phyloP scores from a whole-genome alignment of 2,888 invertebrate species.

The Eubasilissa splendida region DNA sequence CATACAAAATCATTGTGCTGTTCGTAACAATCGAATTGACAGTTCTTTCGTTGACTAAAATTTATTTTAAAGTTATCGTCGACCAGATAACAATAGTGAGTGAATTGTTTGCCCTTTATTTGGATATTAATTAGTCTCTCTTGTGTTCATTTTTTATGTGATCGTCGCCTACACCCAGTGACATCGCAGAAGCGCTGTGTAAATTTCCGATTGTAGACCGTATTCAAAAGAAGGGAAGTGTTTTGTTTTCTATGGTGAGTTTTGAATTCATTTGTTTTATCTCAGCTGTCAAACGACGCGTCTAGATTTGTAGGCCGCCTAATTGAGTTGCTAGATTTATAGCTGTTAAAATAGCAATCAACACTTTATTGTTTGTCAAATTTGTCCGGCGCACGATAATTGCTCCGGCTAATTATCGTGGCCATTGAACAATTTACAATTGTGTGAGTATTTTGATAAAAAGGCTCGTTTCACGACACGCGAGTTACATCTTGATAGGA shows the following conservation, averaged over 20 bases:
- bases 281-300: slow-evolving; percentile 2
- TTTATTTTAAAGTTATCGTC: not conserved
- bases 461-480: too few relatives aligned
- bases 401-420: too few relatives aligned
- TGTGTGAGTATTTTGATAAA: too few relatives aligned
- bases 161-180: not conserved
- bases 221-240: not conserved
- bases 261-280: not conserved
- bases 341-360: slow-evolving; percentile 5
- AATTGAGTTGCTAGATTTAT: slow-evolving; percentile 8
- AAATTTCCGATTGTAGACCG: not conserved
- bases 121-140: not conserved
- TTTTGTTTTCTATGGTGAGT: slow-evolving; percentile 1
- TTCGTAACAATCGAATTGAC: too few relatives aligned
- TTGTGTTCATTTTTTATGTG: not conserved
- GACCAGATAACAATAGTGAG: not conserved
- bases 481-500: too few relatives aligned
- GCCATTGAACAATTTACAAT: too few relatives aligned
- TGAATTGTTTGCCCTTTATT: not conserved
- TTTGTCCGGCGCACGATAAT: too few relatives aligned
- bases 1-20: too few relatives aligned
- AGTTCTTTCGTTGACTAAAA: too few relatives aligned
- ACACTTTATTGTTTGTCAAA: too few relatives aligned
- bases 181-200: not conserved
- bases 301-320: not conserved